Evolutionary conservation across 2,113 vertebrate species (phyloP), one percentile per base, ranked within the genome.

Genomic region (Australoheros scitulus): DNA sequence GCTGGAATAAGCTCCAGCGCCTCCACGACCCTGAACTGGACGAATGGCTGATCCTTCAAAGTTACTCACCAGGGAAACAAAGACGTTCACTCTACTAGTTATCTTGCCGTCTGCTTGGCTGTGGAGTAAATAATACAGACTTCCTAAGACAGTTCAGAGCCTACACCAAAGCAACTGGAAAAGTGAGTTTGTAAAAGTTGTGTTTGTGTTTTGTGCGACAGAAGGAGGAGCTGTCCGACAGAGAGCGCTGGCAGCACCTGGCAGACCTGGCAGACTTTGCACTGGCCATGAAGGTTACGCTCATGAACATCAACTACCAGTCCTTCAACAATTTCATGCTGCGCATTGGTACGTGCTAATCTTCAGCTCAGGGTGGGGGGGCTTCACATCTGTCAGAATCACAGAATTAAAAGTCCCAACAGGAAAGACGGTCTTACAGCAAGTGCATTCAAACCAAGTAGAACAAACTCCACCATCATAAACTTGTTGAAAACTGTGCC

Each of bases 291-390:
- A 99, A 99, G 91, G 97, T 98, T 77, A 98, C 98, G 0, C 94
- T 99, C 20, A 98, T 98, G 92, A 99, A 99, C 94, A 99, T 99
- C 94, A 99, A 99, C 94, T 98, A 99, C 85, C 98, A 99, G 91
- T 99, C 98, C 20, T 99, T 99, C 94, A 99, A 99, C 92, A 99
- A 99, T 96, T 99, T 99, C 95, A 99, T 99, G 98, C 96, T 99
- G 14, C 96, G 98, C 22, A 99, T 99, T 17, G 98, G 98, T 97
- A 92, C 92, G 96, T 91, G 7, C 13, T 26, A 0, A 15, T 15
- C 14, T 18, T 1, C 11, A 14, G 3, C 43, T 47, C 11, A 4
- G 26, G 22, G 15, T 6, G 15, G 17, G 47, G 17, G 5, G 17
- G 15, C n/a, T 15, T 50, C 15, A 22, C 24, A 22, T 43, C n/a